phyloP scores from a whole-genome alignment of 2,797 vertebrate species.

The Cheirogaleus major region DNA sequence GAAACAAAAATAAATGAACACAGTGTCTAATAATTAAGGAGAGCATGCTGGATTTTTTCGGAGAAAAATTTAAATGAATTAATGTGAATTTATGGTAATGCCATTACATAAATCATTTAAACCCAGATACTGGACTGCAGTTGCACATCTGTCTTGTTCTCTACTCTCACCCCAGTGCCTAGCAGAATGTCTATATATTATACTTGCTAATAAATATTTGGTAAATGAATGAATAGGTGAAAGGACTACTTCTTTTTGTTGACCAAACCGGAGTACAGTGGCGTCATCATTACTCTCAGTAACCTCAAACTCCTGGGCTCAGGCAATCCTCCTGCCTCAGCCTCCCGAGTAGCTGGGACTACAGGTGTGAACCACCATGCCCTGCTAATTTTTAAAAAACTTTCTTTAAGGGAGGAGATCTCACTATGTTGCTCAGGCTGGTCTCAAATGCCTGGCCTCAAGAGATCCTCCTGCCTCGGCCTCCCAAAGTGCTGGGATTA shows the following conservation, averaged over 20 bases:
- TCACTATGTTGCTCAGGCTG: no score
- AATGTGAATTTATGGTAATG: conserved; percentile 22
- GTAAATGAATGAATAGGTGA: background rate
- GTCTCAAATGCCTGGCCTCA: no score
- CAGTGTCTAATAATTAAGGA: conserved; percentile 22
- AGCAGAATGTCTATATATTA: background rate
- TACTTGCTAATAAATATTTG: background rate
- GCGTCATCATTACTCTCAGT: background rate
- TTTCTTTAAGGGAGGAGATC: background rate
- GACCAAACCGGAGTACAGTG: background rate
- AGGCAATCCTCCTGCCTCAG: no score
- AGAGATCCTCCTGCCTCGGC: no score
- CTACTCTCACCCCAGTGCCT: background rate
- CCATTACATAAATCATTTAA: conserved; percentile 9
- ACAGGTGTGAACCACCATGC: background rate
- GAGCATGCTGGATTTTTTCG: background rate
- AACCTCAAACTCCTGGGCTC: background rate
- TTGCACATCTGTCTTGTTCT: background rate
- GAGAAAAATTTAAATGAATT: conserved; percentile 22
- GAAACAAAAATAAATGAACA: background rate
- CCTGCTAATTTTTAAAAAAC: background rate
- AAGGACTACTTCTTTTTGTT: background rate
- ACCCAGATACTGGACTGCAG: background rate
- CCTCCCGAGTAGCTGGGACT: background rate
- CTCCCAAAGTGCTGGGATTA: no score